Base-by-base conservation (phyloP, 1,140 invertebrate species). In the Venturia canescens region DNA sequence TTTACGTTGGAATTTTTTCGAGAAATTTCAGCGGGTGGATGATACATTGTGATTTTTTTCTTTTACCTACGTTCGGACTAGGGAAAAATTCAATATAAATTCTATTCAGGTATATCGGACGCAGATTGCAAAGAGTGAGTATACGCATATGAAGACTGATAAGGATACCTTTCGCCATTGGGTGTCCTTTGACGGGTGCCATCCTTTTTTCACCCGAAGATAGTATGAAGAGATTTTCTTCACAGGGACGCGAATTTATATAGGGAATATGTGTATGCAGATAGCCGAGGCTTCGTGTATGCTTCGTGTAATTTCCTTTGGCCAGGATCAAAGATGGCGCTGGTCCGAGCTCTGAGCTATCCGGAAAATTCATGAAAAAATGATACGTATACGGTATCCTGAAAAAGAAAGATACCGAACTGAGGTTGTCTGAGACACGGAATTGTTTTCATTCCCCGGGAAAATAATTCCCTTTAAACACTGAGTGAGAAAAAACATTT, bases 291-390 rank as follows among this genome's bases (percentile, higher is more conserved):
- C 11, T n/a, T n/a, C n/a, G n/a, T 16, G 66, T 69, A 69, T 69
- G 66, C 66, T 69, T 69, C 31, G 66, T 69, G 27, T 18, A 27
- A n/a, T 69, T 27, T 69, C 27, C 66, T 69, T 69, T 69, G 66
- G 29, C 29, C 9, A 31, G 13, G 27, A 69, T 13, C 18, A 34
- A 69, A 31, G 5, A 69, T 69, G 23, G 23, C 23, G 60, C 15
- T 63, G n/a, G 60, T 63, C 60, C 60, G 60, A 63, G 60, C 23
- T 26, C 27, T 13, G 60, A 63, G 60, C 23, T 26, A 26, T 13
- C 23, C 60, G n/a, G n/a, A 53, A 13, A 21, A 63, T 11, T 26
- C 60, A 26, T 63, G 23, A 3, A 23, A n/a, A n/a, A n/a, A n/a
- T n/a, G n/a, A n/a, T n/a, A 13, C 23, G 15, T 63, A 26, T 63